Percentiles rank a stretch among this genome's conserved stretches.
Evolutionary conservation across 2,113 vertebrate genomes (phyloP).

Genomic region (Cyanoderma ruficeps): DNA sequence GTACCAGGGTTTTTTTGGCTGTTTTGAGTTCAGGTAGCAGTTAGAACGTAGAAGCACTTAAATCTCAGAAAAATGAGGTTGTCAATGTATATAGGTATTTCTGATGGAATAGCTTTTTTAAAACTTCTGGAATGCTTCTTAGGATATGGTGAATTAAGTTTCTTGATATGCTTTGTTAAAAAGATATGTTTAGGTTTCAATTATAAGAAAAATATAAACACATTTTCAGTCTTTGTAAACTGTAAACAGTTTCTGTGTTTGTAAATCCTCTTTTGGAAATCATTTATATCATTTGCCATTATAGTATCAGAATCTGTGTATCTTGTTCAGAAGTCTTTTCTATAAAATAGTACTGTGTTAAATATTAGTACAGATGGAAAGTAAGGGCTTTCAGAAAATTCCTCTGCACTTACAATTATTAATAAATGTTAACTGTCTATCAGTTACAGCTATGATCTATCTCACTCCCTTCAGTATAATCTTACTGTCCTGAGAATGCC

Average conservation of each 20-base stretch:
- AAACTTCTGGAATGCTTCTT: background rate
- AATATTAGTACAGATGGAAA: background rate
- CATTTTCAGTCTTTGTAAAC: background rate
- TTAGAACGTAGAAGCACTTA: background rate
- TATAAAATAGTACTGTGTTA: background rate
- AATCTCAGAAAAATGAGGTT: background rate
- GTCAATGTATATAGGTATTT: background rate
- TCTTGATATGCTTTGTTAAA: background rate
- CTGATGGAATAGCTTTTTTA: background rate
- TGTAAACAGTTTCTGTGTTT: background rate
- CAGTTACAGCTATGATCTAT: slow-evolving; percentile 98
- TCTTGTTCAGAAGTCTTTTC: background rate
- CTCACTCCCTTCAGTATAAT: slow-evolving; percentile 97
- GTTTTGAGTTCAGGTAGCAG: background rate
- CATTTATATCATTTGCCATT: background rate
- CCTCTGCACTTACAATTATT: background rate
- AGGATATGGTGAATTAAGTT: background rate
- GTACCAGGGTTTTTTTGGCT: background rate
- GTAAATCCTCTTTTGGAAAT: background rate
- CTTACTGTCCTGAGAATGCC: slow-evolving; percentile 87
- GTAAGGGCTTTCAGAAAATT: background rate
- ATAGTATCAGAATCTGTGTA: background rate
- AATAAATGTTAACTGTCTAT: slow-evolving; percentile 45
- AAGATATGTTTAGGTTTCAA: background rate
- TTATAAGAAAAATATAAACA: background rate